phyloP scores from a whole-genome alignment of 2,888 invertebrate genomes.

The Papilio elwesi region DNA sequence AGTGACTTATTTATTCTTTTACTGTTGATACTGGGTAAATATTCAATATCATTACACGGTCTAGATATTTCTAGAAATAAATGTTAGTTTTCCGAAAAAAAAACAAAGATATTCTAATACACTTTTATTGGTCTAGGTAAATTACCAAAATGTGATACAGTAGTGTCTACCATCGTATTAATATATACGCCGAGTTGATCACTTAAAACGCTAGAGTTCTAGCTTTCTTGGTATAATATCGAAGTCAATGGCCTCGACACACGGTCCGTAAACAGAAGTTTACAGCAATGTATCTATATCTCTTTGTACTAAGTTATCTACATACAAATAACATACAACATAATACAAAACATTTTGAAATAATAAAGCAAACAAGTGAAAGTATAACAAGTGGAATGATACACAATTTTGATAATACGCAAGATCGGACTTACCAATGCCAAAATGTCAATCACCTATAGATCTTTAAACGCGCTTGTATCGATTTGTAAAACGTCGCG shows the following conservation, averaged over 20 bases:
- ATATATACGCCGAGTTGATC: slow-evolving; percentile 69
- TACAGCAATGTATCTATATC: slow-evolving; percentile 62
- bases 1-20: too few relatives aligned
- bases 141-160: slow-evolving; percentile 69
- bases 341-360: slow-evolving; percentile 53
- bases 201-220: slow-evolving; percentile 66
- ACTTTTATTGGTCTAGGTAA: slow-evolving; percentile 80
- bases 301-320: slow-evolving; percentile 72
- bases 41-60: too few relatives aligned
- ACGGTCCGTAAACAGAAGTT: slow-evolving; percentile 64
- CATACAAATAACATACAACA: slow-evolving; percentile 40
- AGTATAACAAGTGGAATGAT: slow-evolving; percentile 78
- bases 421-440: slow-evolving; percentile 49
- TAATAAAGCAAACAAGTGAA: slow-evolving; percentile 64
- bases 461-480: not conserved
- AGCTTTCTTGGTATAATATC: slow-evolving; percentile 63
- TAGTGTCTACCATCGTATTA: slow-evolving; percentile 62
- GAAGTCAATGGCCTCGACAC: slow-evolving; percentile 77
- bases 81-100: slow-evolving; percentile 33
- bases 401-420: slow-evolving; percentile 50
- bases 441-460: not conserved
- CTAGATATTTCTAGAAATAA: too few relatives aligned
- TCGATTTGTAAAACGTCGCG: not conserved
- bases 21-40: too few relatives aligned
- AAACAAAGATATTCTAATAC: slow-evolving; percentile 66